These are phyloP conservation scores for Athripsodes cinereus DNA, from an alignment of 2,888 invertebrate genomes.

Conservation along the genomic window DNA sequence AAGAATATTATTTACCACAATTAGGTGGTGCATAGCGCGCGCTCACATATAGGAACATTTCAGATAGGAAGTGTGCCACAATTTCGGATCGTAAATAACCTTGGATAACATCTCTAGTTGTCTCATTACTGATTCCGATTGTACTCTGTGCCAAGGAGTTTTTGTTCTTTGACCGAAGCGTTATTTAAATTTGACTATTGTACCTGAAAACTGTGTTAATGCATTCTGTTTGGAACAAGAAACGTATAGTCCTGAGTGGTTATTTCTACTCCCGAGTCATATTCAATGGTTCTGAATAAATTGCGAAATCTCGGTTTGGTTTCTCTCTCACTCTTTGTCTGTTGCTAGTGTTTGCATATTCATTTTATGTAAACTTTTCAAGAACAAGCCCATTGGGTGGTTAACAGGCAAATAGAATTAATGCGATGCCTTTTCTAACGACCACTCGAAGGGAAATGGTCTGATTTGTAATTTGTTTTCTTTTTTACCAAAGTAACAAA, in stretches of 20 bases:
- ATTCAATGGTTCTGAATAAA: conserved; percentile 4
- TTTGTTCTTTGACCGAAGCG: conserved; percentile 13
- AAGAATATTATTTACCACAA: background rate
- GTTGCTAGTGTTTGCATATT: conserved; percentile 1
- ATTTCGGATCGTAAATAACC: conserved; percentile 8
- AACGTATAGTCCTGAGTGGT: conserved; percentile 14
- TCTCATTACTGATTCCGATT: conserved; percentile 15
- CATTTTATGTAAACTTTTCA: conserved; percentile 7
- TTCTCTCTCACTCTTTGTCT: no score
- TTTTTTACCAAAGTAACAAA: no score
- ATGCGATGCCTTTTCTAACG: background rate
- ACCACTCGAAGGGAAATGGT: background rate
- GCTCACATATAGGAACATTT: background rate
- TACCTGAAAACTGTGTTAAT: conserved; percentile 19
- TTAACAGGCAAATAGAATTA: conserved; percentile 5
- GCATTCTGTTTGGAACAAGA: conserved; percentile 11
- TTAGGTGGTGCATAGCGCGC: background rate
- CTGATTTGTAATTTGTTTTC: no score
- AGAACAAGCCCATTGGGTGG: conserved; percentile 4
- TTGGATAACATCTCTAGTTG: conserved; percentile 10
- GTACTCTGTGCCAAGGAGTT: conserved; percentile 15
- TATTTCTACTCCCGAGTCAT: conserved; percentile 3
- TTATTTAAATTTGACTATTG: conserved; percentile 19
- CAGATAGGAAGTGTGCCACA: conserved; percentile 6
- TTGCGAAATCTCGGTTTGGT: background rate